phyloP scores from a whole-genome alignment of 2,113 vertebrate genomes.

The Corydoras sp. region DNA sequence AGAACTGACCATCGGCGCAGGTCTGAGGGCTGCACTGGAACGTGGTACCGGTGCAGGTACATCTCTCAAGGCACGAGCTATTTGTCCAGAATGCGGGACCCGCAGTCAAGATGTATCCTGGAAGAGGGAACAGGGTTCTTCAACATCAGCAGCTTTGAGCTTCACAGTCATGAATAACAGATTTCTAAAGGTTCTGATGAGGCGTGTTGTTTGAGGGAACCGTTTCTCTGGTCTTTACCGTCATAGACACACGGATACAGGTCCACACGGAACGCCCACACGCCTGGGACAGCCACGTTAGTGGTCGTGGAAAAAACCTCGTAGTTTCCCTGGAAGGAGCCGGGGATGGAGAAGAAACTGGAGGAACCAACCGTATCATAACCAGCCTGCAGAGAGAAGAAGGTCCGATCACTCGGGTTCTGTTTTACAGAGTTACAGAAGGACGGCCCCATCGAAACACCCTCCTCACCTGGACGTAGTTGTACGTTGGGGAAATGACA shows the following conservation, averaged over 20 bases:
- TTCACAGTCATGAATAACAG: too few species aligned
- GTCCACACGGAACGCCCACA: slow-evolving; percentile 33
- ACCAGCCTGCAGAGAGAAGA: slow-evolving; percentile 46
- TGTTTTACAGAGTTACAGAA: too few species aligned
- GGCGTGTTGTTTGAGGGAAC: too few species aligned
- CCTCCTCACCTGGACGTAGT: slow-evolving; percentile 22
- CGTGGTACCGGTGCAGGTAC: neutral
- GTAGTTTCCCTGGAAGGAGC: slow-evolving; percentile 17
- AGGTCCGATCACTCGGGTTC: too few species aligned
- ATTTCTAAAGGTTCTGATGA: too few species aligned
- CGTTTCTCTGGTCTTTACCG: too few species aligned
- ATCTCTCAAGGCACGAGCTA: neutral
- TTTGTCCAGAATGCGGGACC: slow-evolving; percentile 9
- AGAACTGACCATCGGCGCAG: slow-evolving; percentile 52
- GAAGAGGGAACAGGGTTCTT: neutral
- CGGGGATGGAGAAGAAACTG: slow-evolving; percentile 32
- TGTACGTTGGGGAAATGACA: slow-evolving; percentile 16
- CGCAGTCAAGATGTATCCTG: neutral
- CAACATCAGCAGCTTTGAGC: too few species aligned
- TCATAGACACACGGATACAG: too few species aligned
- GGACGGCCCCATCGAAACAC: too few species aligned
- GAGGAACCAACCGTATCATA: slow-evolving; percentile 45
- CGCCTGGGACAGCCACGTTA: slow-evolving; percentile 40
- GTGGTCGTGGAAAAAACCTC: slow-evolving; percentile 15
- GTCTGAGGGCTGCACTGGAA: slow-evolving; percentile 5